Evolutionary conservation across 2,797 vertebrate species (phyloP).

Genomic region (Jordanella pulchra): DNA sequence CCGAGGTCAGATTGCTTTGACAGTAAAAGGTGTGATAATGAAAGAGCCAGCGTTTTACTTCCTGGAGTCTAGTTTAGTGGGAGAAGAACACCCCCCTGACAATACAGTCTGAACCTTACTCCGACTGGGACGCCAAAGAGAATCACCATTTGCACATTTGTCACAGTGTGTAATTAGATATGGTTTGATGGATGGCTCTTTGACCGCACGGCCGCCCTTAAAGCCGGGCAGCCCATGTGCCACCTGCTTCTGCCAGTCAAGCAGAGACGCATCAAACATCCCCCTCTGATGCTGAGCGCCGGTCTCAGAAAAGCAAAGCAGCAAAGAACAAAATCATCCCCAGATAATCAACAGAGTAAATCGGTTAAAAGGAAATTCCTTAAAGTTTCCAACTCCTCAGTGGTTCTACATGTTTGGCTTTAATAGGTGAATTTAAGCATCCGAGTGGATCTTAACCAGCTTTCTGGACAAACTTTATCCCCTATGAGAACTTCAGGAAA

Average conservation of each 20-base stretch:
- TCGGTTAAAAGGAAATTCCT: conserved; percentile 10
- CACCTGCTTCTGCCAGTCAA: conserved; percentile 71
- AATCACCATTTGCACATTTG: conserved; percentile 47
- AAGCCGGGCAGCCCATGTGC: conserved; percentile 40
- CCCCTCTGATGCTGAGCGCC: conserved; percentile 18
- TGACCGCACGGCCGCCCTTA: conserved; percentile 57
- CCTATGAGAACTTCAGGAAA: conserved; percentile 52
- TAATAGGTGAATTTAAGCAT: conserved; percentile 47
- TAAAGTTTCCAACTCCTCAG: conserved; percentile 33
- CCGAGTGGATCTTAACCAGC: conserved; percentile 38
- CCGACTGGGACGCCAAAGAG: conserved; percentile 26
- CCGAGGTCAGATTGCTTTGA: conserved; percentile 54
- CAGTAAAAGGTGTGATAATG: conserved; percentile 63
- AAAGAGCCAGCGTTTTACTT: conserved; percentile 44
- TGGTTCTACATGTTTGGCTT: conserved; percentile 28
- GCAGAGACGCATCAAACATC: conserved; percentile 48
- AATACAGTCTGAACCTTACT: conserved; percentile 45
- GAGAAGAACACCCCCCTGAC: conserved; percentile 33
- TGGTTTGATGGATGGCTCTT: conserved; percentile 55
- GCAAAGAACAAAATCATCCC: conserved; percentile 21
- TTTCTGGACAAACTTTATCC: conserved; percentile 47
- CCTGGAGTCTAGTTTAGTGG: conserved; percentile 14
- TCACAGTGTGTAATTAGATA: conserved; percentile 58
- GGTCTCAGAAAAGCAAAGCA: conserved; percentile 38
- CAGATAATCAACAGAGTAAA: conserved; percentile 32